Base-by-base conservation (phyloP, 2,113 vertebrate species). In the Esox niger region DNA sequence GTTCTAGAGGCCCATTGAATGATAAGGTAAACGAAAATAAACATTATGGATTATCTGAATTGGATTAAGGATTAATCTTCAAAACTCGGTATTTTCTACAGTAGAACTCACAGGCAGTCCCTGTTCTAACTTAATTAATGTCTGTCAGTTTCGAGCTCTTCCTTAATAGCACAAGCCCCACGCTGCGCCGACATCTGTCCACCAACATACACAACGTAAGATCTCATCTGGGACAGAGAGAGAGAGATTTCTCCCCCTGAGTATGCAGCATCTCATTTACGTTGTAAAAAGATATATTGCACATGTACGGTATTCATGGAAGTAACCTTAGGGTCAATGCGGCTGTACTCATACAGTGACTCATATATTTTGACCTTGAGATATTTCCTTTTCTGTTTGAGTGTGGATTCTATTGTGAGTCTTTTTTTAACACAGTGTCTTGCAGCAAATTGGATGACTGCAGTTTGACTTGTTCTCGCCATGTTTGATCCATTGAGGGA, bases 401-500 rank as follows among this genome's bases (percentile, higher is more conserved):
- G 52, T 55, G 7, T 21, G 9, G n/a, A 2, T 55, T 26, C 21
- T 23, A 8, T n/a, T 38, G 35, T 38, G 35, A n/a, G n/a, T n/a
- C n/a, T n/a, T n/a, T n/a, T n/a, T 38, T 38, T 0, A 55, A 3
- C 21, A 8, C 52, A 55, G 52, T 23, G 9, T n/a, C 25, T 23
- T 54, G 11, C 29, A 23, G 68, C 29, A 20, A 30, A 52, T 49
- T 27, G 17, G 13, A 25, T 23, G 35, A 29, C 26, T 0, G 57
- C 69, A 52, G 31, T 3, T 23, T 70, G 69, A 61, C 30, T 25
- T 23, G 57, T 43, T 68, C 63, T 68, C 38, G 75, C 32, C 69
- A 25, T 69, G 64, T 81, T 63, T 75, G 69, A 76, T 74, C 55
- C 69, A 65, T 81, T 73, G 62, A 73, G 68, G 54, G 25, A n/a